Percentiles rank a stretch among this genome's conserved stretches.
Evolutionary conservation across 1,140 invertebrate genomes (phyloP).

Genomic region (Cardiocondyla obscurior): DNA sequence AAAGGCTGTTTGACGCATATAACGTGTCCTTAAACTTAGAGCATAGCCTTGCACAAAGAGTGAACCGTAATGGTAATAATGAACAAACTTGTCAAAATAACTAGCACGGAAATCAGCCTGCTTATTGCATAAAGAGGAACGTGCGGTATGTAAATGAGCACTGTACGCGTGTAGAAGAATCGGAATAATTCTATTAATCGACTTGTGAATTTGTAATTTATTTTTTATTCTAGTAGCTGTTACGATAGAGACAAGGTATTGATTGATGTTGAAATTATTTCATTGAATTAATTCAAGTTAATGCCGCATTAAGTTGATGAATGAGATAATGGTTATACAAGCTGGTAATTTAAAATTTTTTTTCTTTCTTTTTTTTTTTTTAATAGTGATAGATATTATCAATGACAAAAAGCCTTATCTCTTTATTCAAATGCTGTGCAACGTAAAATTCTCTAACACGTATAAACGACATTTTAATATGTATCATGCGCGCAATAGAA

Average conservation of each 20-base stretch:
- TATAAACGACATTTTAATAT: slow-evolving; percentile 22
- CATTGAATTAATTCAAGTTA: too few species aligned
- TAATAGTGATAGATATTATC: too few species aligned
- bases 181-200: too few species aligned
- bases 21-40: slow-evolving; percentile 9
- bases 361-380: too few species aligned
- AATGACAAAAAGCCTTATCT: not conserved
- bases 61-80: not conserved
- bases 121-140: not conserved
- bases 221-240: too few species aligned
- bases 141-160: not conserved
- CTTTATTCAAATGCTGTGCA: not conserved
- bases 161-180: too few species aligned
- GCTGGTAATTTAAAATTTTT: not conserved
- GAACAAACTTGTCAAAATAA: slow-evolving; percentile 11
- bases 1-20: slow-evolving; percentile 46
- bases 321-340: too few species aligned
- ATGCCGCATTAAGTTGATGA: too few species aligned
- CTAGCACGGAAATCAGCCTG: not conserved
- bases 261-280: too few species aligned
- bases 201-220: too few species aligned
- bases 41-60: not conserved
- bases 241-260: too few species aligned
- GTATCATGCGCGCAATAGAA: slow-evolving; percentile 3
- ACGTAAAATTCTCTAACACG: not conserved